Conservation (phyloP, 2,888 invertebrate species). For the Plebejus melissa region DNA sequence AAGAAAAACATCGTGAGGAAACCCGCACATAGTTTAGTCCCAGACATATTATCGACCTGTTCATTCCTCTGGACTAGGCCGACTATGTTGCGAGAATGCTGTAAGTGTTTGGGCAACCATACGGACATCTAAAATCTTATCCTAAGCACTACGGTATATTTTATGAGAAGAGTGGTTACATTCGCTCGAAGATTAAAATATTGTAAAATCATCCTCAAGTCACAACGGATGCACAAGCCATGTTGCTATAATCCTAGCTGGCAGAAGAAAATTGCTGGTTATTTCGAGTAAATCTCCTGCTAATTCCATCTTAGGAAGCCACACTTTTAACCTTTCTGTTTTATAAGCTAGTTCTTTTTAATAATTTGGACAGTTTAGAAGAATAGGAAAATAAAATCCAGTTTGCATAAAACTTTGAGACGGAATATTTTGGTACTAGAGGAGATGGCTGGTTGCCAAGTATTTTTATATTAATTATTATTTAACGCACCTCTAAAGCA, state of each 20-base stretch:
- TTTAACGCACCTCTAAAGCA: constrained; percentile 62
- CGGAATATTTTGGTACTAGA: constrained; percentile 60
- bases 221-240: too few species aligned
- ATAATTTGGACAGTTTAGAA: not conserved
- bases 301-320: not conserved
- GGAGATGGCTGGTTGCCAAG: constrained; percentile 54
- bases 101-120: too few species aligned
- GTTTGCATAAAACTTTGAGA: constrained; percentile 33
- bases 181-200: too few species aligned
- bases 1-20: too few species aligned
- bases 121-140: too few species aligned
- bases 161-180: too few species aligned
- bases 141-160: too few species aligned
- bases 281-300: not conserved
- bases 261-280: not conserved
- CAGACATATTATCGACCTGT: too few species aligned
- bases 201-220: too few species aligned
- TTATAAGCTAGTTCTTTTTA: not conserved
- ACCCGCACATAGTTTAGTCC: too few species aligned
- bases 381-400: constrained; percentile 33
- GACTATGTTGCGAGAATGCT: too few species aligned
- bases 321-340: not conserved
- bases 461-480: constrained; percentile 75
- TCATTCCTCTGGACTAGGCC: too few species aligned
- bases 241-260: not conserved